Base-by-base conservation (phyloP, 2,888 invertebrate species). In the Zaprionus lineosus region DNA sequence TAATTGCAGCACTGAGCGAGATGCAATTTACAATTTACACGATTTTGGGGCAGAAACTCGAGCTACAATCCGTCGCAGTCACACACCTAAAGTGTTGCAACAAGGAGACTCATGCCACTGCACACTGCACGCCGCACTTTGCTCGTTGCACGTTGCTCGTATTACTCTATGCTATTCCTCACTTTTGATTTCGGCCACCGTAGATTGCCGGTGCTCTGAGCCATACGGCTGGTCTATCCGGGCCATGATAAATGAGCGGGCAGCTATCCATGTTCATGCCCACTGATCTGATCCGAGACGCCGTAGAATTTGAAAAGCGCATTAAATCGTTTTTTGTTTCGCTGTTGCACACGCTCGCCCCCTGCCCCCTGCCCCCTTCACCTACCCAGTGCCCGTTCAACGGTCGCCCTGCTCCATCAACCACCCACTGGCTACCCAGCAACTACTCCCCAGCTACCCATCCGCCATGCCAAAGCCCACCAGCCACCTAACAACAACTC, bases 251-350 rank as follows among this genome's bases (percentile, higher is more conserved):
- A 65, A 68, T 53, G 71, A 63, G 60, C 60, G 59, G 53, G 39
- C 53, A 61, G 64, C 64, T 74, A 59, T 52, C 56, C 69, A 65
- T 57, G 60, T 52, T 59, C 53, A 53, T 66, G 62, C 41, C 61
- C 56, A 65, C 58, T 73, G 78, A 56, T 59, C 55, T 72, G 76
- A 57, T 71, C 65, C 47, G 33, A 46, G 46, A 41, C 48, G 44
- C 31, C 36, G 59, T 64, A 75, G 76, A 66, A 69, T 72, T 74
- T 47, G 58, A 77, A 69, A 74, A 74, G 69, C 82, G 74, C 70
- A 76, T 62, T 62, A 75, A 74, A 78, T 78, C 68, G 63, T 59
- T 50, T 70, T 82, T 74, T 68, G 77, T 82, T 83, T 82, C 77
- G 77, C 72, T 71, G 58, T 71, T 74, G 83, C 75, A 55, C 75